phyloP scores from a whole-genome alignment of 2,797 vertebrate genomes.

The Melopsittacus undulatus region DNA sequence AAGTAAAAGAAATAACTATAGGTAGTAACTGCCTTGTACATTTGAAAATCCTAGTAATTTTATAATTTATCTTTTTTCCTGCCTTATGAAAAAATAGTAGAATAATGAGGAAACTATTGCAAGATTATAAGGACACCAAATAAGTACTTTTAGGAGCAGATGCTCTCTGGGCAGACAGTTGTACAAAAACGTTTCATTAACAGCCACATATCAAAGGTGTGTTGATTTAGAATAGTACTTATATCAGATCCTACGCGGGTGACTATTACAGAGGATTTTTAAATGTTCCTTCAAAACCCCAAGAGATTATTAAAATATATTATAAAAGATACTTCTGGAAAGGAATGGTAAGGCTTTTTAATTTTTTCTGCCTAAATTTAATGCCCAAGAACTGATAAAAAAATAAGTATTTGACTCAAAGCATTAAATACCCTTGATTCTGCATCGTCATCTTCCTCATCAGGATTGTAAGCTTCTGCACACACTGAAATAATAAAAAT shows the following conservation, averaged over 20 bases:
- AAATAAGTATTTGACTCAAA: not conserved
- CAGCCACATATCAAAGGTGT: not conserved
- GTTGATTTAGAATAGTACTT: not conserved
- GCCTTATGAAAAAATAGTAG: not conserved
- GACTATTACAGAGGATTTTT: not conserved
- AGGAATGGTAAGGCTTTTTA: not conserved
- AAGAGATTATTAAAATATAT: not conserved
- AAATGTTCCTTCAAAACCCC: not conserved
- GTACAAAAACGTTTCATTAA: not conserved
- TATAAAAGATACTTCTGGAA: not conserved
- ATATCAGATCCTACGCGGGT: not conserved
- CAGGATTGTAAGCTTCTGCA: slow-evolving; percentile 97
- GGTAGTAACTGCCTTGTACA: not conserved
- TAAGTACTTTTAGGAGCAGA: not conserved
- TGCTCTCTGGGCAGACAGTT: not conserved
- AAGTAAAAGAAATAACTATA: not conserved
- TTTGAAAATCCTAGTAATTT: not conserved
- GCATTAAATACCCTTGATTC: slow-evolving; percentile 87
- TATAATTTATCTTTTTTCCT: not conserved
- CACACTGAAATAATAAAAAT: slow-evolving; percentile 83
- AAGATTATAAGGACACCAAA: not conserved
- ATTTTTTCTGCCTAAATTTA: not conserved
- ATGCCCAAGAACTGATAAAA: not conserved
- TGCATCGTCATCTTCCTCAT: slow-evolving; percentile 96
- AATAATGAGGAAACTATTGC: not conserved